Percentiles rank a stretch among this genome's conserved stretches.
phyloP scores from a whole-genome alignment of 2,888 invertebrate species.

The Dendrolimus pini region DNA sequence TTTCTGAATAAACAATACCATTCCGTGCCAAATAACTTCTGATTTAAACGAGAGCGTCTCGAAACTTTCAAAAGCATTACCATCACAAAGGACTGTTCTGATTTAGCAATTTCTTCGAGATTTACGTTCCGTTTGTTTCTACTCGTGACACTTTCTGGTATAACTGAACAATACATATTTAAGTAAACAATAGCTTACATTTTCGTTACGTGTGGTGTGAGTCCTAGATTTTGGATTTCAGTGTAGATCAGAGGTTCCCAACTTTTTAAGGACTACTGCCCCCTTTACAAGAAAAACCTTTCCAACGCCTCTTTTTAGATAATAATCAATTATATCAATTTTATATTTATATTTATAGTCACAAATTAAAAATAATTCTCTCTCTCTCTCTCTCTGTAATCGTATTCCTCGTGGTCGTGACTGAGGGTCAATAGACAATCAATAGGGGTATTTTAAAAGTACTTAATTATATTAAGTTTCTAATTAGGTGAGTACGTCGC shows the following conservation, averaged over 20 bases:
- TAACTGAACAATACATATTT: background rate
- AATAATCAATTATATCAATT: too few relatives aligned
- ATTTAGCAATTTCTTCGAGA: slow-evolving; percentile 22
- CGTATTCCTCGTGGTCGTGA: too few relatives aligned
- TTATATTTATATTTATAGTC: too few relatives aligned
- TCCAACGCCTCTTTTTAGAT: too few relatives aligned
- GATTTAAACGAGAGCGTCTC: slow-evolving; percentile 10
- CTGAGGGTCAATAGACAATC: too few relatives aligned
- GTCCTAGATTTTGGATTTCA: background rate
- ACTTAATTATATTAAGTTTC: too few relatives aligned
- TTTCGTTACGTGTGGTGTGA: background rate
- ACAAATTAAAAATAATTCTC: too few relatives aligned
- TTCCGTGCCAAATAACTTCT: slow-evolving; percentile 1
- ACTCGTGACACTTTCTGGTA: background rate
- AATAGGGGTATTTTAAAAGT: too few relatives aligned
- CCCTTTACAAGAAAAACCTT: too few relatives aligned
- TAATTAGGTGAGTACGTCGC: too few relatives aligned
- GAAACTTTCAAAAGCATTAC: slow-evolving; percentile 19
- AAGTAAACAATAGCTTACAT: background rate
- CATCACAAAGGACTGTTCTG: slow-evolving; percentile 25
- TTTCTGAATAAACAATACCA: background rate
- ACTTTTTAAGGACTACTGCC: too few relatives aligned
- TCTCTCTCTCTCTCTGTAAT: too few relatives aligned
- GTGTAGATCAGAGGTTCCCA: background rate
- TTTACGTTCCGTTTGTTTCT: slow-evolving; percentile 6